A percentile compares a stretch with the other conserved stretches of the same genome.
Conservation (phyloP, 2,888 invertebrate genomes). For the Harpalus rubripes region DNA sequence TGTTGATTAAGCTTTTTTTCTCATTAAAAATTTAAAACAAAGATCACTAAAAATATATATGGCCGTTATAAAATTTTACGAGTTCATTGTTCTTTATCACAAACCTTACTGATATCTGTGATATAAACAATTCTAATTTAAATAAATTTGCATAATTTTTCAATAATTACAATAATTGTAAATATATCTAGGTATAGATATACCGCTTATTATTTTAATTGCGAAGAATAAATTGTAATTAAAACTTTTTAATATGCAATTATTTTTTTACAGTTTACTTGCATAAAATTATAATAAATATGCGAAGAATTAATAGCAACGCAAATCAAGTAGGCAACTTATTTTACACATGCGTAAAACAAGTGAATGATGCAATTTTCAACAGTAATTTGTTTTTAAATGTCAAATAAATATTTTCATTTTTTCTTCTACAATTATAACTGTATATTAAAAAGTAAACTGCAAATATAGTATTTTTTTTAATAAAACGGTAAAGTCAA, state of each 20-base stretch:
- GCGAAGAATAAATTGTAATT: constrained; percentile 11
- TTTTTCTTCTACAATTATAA: no score
- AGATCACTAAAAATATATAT: no score
- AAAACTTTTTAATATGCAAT: not conserved
- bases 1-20: no score
- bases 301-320: not conserved
- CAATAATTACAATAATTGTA: not conserved
- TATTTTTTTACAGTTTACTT: constrained; percentile 7
- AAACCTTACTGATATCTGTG: not conserved
- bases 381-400: not conserved
- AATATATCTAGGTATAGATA: not conserved
- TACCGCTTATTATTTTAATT: constrained; percentile 5
- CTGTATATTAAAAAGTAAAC: no score
- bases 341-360: constrained; percentile 3
- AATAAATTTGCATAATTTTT: constrained; percentile 4
- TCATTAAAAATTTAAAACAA: no score
- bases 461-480: no score
- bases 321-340: not conserved
- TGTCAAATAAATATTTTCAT: no score
- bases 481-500: no score
- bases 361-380: constrained; percentile 12
- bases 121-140: not conserved
- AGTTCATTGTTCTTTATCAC: not conserved
- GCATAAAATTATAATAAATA: constrained; percentile 25
- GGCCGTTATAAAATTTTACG: not conserved